Evolutionary conservation across 2,888 invertebrate genomes (phyloP).

Genomic region (Protonemura montana): DNA sequence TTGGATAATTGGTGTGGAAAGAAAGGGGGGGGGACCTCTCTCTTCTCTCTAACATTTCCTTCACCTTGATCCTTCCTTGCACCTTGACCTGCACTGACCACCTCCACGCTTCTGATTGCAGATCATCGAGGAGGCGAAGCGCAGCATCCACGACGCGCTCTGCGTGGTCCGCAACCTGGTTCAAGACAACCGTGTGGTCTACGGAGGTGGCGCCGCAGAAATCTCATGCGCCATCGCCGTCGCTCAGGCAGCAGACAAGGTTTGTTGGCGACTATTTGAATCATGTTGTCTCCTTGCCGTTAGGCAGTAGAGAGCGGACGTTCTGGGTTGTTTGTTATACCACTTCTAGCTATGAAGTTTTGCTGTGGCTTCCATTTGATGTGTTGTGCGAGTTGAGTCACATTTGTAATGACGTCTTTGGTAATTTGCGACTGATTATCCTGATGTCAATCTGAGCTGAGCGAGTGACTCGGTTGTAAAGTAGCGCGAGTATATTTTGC

Average conservation of each 20-base stretch:
- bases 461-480: neutral
- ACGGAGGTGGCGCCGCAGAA: constrained; percentile 98
- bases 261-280: too few species aligned
- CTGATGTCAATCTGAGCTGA: constrained; percentile 25
- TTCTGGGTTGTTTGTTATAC: too few species aligned
- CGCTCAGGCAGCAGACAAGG: constrained; percentile 84
- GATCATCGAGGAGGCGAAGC: constrained; percentile 79
- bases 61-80: too few species aligned
- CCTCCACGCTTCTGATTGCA: constrained; percentile 53
- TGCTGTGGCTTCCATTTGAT: too few species aligned
- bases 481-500: neutral
- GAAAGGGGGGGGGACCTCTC: too few species aligned
- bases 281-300: too few species aligned
- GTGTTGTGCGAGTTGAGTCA: too few species aligned
- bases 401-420: constrained; percentile 16
- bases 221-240: constrained; percentile 93
- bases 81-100: too few species aligned
- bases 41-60: too few species aligned
- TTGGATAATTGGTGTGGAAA: too few species aligned
- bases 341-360: too few species aligned
- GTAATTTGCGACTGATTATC: constrained; percentile 28
- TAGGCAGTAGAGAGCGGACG: too few species aligned
- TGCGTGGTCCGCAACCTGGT: constrained; percentile 78
- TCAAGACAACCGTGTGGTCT: constrained; percentile 81
- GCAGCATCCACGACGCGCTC: constrained; percentile 76